These are phyloP conservation scores for Beroe ovata DNA, from an alignment of 37 sponge, comb jelly and placozoan species.

Conservation along the genomic window DNA sequence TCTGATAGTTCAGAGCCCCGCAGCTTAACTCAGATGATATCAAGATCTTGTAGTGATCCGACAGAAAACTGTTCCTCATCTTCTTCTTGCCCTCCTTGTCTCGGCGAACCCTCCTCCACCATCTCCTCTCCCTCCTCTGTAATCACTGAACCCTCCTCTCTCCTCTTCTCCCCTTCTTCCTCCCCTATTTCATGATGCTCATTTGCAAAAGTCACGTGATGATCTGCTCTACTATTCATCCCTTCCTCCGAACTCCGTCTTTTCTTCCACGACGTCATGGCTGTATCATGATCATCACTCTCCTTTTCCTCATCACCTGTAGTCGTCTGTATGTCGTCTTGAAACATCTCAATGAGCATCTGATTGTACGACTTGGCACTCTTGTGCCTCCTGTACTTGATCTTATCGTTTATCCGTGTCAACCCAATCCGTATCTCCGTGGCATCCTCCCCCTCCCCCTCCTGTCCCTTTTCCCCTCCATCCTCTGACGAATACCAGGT, in stretches of 20 bases:
- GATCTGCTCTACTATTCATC: not conserved
- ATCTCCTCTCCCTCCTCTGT: not conserved
- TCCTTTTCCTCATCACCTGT: not conserved
- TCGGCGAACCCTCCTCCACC: not conserved
- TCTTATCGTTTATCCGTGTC: not conserved
- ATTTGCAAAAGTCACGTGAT: not conserved
- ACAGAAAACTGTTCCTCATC: not conserved
- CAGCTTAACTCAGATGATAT: slow-evolving; percentile 49
- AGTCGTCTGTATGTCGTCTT: not conserved
- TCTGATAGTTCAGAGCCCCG: too few relatives aligned
- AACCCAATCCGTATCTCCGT: not conserved
- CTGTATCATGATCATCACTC: not conserved
- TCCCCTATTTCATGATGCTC: not conserved
- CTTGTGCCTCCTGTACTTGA: slow-evolving; percentile 22
- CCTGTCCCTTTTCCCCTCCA: not conserved
- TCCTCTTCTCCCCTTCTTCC: not conserved
- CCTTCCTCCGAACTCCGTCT: not conserved
- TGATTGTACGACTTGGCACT: slow-evolving; percentile 47
- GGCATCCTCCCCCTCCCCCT: not conserved
- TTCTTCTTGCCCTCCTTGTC: too few relatives aligned
- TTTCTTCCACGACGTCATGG: not conserved
- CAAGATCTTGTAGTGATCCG: not conserved
- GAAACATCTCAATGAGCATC: slow-evolving; percentile 34
- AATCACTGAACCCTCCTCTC: too few relatives aligned
- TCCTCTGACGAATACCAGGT: not conserved